Percentiles rank a stretch among this genome's conserved stretches.
Conservation (phyloP, 37 sponge, comb jelly and placozoan species). For the Petrosia ficiformis region DNA sequence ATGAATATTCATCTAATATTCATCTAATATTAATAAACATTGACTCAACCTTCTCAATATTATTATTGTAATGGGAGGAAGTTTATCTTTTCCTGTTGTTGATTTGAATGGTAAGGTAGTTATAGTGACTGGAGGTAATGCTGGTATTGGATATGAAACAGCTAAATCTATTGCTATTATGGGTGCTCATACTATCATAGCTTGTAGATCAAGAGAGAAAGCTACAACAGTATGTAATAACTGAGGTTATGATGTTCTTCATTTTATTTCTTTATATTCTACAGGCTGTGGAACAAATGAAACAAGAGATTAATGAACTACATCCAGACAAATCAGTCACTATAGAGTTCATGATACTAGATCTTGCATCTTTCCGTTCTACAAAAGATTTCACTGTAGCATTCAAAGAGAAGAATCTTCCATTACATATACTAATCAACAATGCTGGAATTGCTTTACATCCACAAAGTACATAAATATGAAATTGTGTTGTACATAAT, state of each 20-base stretch:
- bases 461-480: constrained; percentile 19
- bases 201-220: constrained; percentile 65
- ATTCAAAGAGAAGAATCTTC: constrained; percentile 62
- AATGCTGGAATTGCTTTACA: constrained; percentile 73
- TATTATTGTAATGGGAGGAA: constrained; percentile 66
- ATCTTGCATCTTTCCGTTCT: constrained; percentile 67
- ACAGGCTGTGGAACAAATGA: constrained; percentile 56
- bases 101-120: constrained; percentile 67
- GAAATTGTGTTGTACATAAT: background rate
- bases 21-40: no score
- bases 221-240: constrained; percentile 44
- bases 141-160: constrained; percentile 83
- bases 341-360: constrained; percentile 71
- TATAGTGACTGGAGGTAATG: constrained; percentile 79
- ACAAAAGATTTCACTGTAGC: constrained; percentile 49
- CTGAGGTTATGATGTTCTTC: no score
- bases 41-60: no score
- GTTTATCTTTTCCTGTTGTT: constrained; percentile 43
- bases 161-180: constrained; percentile 66
- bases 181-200: constrained; percentile 81
- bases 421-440: constrained; percentile 79
- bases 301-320: constrained; percentile 18
- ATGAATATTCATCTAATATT: no score
- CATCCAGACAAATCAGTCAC: constrained; percentile 36
- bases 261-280: no score